These are phyloP conservation scores for Pipistrellus nathusii DNA, from an alignment of 2,797 vertebrate genomes.

Conservation along the genomic window DNA sequence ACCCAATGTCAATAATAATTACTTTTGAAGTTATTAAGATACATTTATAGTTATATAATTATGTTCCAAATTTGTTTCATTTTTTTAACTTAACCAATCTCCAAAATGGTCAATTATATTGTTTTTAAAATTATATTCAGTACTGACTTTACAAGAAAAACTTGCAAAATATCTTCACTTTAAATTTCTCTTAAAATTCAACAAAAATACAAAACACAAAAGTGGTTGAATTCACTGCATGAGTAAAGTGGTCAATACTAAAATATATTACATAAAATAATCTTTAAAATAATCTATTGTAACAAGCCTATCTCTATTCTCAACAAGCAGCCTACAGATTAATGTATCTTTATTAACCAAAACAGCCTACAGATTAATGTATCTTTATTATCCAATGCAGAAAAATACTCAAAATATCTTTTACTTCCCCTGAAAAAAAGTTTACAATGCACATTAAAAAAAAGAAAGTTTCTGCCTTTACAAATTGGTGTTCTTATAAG, in stretches of 20 bases:
- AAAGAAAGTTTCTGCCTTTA: background rate
- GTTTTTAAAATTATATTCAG: conserved; percentile 1
- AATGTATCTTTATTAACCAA: too few species aligned
- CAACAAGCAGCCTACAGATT: conserved; percentile 1
- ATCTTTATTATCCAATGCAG: background rate
- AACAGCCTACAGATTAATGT: background rate
- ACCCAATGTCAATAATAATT: conserved; percentile 1
- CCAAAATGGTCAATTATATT: background rate
- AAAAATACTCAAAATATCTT: background rate
- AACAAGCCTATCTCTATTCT: background rate
- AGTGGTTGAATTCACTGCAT: background rate
- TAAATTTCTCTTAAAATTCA: conserved; percentile 39
- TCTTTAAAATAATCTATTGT: conserved; percentile 6
- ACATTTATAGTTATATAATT: background rate
- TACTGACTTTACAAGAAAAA: conserved; percentile 31
- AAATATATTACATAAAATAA: background rate
- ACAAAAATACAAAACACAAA: background rate
- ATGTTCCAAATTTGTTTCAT: background rate
- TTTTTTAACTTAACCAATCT: conserved; percentile 30
- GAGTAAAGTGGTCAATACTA: background rate
- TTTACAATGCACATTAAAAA: background rate
- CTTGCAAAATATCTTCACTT: background rate
- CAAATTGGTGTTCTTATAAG: background rate
- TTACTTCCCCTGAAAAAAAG: background rate
- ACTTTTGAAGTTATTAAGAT: conserved; percentile 20